Conservation (phyloP, 2,797 vertebrate species). For the Lacerta bilineata region DNA sequence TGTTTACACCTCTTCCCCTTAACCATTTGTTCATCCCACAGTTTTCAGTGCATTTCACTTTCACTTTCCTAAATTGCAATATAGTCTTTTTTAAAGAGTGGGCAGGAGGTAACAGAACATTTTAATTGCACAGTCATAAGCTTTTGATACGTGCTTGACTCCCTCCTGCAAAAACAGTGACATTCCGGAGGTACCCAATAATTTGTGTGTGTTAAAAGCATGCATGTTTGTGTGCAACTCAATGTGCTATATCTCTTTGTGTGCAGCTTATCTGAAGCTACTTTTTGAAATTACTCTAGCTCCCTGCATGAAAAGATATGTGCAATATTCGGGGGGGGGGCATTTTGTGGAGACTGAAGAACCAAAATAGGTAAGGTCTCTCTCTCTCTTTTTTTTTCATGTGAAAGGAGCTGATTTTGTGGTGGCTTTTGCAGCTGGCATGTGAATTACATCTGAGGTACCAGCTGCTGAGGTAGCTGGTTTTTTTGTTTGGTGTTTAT, state of each 20-base stretch:
- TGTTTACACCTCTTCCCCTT: no score
- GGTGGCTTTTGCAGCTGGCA: conserved; percentile 14
- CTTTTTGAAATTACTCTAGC: not conserved
- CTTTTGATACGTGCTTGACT: no score
- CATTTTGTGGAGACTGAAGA: not conserved
- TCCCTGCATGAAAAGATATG: not conserved
- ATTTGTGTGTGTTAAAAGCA: no score
- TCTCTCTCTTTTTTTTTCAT: not conserved
- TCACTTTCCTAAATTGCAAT: no score
- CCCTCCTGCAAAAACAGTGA: no score
- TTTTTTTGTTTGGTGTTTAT: conserved; percentile 22
- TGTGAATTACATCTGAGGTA: conserved; percentile 24
- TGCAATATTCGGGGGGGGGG: not conserved
- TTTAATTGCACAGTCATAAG: no score
- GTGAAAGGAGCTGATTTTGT: not conserved
- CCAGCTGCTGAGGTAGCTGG: conserved; percentile 22
- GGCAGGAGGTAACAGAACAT: no score
- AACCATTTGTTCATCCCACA: no score
- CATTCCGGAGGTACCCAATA: no score
- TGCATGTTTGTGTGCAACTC: not conserved
- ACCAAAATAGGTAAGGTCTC: not conserved
- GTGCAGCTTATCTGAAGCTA: not conserved
- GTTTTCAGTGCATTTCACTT: no score
- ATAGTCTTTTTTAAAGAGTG: no score
- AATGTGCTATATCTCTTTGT: not conserved